Percentiles rank a stretch among this genome's conserved stretches.
Conservation (phyloP, 2,113 vertebrate species). For the Ctenomys sociabilis region DNA sequence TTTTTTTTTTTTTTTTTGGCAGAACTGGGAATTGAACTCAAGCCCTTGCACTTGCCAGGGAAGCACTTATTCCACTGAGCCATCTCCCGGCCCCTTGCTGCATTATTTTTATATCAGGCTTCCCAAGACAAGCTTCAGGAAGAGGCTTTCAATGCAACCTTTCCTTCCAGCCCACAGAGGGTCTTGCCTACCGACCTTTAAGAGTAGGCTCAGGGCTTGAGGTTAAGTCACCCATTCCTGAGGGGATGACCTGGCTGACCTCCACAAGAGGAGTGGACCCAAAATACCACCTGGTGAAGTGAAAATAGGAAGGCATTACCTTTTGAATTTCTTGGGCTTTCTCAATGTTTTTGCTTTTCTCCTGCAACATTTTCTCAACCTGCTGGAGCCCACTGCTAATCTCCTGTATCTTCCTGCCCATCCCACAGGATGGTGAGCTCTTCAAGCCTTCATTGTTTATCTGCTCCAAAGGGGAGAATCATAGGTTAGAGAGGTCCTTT, state of each 20-base stretch:
- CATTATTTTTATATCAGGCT: neutral
- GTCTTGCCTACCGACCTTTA: no score
- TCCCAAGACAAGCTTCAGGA: neutral
- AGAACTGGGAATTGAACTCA: no score
- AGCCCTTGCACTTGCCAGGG: no score
- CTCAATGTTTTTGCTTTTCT: conserved; percentile 87
- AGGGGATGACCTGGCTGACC: neutral
- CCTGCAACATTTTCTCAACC: conserved; percentile 90
- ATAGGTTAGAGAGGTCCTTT: neutral
- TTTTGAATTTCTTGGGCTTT: conserved; percentile 93
- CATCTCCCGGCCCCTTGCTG: no score
- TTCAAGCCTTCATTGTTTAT: conserved; percentile 87
- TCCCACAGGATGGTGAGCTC: conserved; percentile 87
- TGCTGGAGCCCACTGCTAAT: conserved; percentile 89
- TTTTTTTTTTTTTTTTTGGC: no score
- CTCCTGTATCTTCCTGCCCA: conserved; percentile 89
- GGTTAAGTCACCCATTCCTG: neutral
- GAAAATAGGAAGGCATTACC: conserved; percentile 83
- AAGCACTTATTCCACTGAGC: no score
- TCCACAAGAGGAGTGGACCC: no score
- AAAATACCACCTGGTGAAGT: neutral
- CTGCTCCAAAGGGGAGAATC: conserved; percentile 81
- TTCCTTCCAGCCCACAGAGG: neutral
- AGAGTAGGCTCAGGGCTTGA: neutral
- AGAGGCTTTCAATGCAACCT: neutral